phyloP scores from a whole-genome alignment of 2,797 vertebrate genomes.

The Hydrolagus colliei region DNA sequence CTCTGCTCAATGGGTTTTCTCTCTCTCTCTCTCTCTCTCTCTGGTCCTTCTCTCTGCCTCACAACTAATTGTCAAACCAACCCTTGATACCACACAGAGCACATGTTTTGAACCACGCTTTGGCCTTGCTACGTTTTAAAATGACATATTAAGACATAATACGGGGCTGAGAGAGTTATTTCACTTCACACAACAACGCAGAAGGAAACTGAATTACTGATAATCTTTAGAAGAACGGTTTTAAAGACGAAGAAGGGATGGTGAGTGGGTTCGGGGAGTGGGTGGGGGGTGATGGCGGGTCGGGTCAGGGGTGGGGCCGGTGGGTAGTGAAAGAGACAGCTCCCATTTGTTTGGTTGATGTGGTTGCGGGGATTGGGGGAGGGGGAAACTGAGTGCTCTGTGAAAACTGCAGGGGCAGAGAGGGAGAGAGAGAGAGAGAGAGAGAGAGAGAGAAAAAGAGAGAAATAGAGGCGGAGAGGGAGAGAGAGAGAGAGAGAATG shows the following conservation, averaged over 20 bases:
- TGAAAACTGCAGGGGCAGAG: background rate
- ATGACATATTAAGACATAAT: slow-evolving; percentile 60
- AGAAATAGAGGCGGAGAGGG: too few species aligned
- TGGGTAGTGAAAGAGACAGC: background rate
- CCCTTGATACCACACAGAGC: slow-evolving; percentile 71
- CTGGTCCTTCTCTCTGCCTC: slow-evolving; percentile 43
- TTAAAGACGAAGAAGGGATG: too few species aligned
- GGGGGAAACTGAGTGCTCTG: background rate
- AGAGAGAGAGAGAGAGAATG: too few species aligned
- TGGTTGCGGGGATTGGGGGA: background rate
- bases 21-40: background rate
- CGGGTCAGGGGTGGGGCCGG: too few species aligned
- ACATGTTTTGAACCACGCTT: slow-evolving; percentile 64
- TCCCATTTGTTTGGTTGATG: slow-evolving; percentile 8
- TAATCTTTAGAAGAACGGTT: slow-evolving; percentile 31
- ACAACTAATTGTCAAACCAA: slow-evolving; percentile 69
- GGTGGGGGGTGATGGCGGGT: too few species aligned
- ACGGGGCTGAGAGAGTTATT: slow-evolving; percentile 42
- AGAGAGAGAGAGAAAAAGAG: too few species aligned
- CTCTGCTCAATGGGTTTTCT: slow-evolving; percentile 58
- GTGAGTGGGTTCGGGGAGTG: too few species aligned
- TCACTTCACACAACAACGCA: slow-evolving; percentile 44
- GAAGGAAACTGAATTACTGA: slow-evolving; percentile 38
- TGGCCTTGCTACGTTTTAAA: slow-evolving; percentile 72
- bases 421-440: too few species aligned